Percentiles rank a stretch among this genome's conserved stretches.
These are phyloP conservation scores for Aricia artaxerxes DNA, from an alignment of 2,888 invertebrate genomes.

Conservation along the genomic window DNA sequence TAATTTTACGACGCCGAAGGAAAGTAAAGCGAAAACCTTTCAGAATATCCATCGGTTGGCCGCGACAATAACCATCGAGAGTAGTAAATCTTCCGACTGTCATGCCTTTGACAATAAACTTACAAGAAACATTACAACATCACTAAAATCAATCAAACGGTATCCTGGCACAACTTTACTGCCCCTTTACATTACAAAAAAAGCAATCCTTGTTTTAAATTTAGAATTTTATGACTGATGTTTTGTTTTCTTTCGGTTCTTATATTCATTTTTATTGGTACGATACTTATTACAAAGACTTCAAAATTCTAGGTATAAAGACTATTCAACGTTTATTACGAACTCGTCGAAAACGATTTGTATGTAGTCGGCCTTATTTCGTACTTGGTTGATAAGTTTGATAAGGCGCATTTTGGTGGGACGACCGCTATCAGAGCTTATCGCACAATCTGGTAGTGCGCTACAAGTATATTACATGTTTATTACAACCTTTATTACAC, in stretches of 20 bases:
- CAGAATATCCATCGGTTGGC: neutral
- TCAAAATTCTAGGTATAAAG: neutral
- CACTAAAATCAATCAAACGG: slow-evolving; percentile 28
- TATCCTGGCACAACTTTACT: slow-evolving; percentile 18
- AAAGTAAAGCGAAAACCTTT: slow-evolving; percentile 12
- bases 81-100: slow-evolving; percentile 26
- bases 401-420: slow-evolving; percentile 51
- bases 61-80: slow-evolving; percentile 4
- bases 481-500: slow-evolving; percentile 23
- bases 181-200: slow-evolving; percentile 4
- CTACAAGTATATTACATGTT: slow-evolving; percentile 60
- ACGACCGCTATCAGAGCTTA: slow-evolving; percentile 52
- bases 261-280: neutral
- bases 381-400: slow-evolving; percentile 34
- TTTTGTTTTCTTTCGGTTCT: neutral
- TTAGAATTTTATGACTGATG: slow-evolving; percentile 15
- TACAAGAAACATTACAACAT: neutral
- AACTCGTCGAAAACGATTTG: neutral
- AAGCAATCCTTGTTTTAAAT: slow-evolving; percentile 18
- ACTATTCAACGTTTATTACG: neutral
- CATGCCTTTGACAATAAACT: slow-evolving; percentile 28
- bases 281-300: neutral
- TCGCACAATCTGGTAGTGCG: slow-evolving; percentile 68
- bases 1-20: slow-evolving; percentile 16
- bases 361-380: neutral